Base-by-base conservation (phyloP, 2,888 invertebrate species). In the Brachyopa scutellaris region DNA sequence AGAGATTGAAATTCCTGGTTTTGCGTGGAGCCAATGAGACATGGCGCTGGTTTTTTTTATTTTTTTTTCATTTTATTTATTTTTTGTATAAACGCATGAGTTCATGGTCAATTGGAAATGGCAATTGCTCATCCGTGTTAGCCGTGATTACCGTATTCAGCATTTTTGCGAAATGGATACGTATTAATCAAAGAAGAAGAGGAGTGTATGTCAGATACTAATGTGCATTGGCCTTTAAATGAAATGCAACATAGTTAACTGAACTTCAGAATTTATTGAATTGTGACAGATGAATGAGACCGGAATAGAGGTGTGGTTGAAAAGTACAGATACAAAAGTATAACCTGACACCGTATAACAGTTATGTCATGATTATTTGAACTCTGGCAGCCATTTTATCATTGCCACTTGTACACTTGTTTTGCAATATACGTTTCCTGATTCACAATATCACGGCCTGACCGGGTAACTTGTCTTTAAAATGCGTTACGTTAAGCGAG, bases 91-190 rank as follows among this genome's bases (percentile, higher is more conserved):
- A 59, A 69, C 64, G 59, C 76, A 82, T 49, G 82, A 76, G 76
- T 76, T 82, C 82, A 82, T 55, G 82, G 82, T 76, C 82, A 82
- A 62, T 70, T 76, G 82, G 69, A 82, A 82, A 64, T 64, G 64
- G 76, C 82, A 82, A 82, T 82, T 61, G 76, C 70, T 82, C 82
- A 82, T 82, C 82, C 82, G 70, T 82, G 76, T 76, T 70, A 70
- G 33, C 66, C 53, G 45, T 79, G 73, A 79, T 73, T 79, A 38
- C 76, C 38, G 76, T 70, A 70, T 67, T 76, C 69, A 64, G 69
- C 57, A 59, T 76, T 57, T 69, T 69, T 47, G 69, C 42, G 29
- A 62, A 74, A 64, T 76, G 38, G 62, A 76, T 74, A 26, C 6
- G 53, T 49, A 69, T 74, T 76, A 80, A 80, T 80, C 76, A 76